Percentiles rank a stretch among this genome's conserved stretches.
phyloP scores from a whole-genome alignment of 2,888 invertebrate species.

The Busseola fusca region DNA sequence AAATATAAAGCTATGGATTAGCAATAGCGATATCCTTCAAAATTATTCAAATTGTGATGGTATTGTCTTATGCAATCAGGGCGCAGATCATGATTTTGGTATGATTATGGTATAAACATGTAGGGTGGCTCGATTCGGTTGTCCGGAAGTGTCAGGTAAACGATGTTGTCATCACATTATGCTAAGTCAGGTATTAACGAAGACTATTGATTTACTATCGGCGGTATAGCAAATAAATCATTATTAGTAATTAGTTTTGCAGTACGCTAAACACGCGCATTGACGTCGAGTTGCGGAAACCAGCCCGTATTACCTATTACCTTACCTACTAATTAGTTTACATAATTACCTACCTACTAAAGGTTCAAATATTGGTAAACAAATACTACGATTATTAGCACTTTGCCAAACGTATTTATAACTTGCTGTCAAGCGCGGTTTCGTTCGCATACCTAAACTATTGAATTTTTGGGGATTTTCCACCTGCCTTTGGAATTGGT shows the following conservation, averaged over 20 bases:
- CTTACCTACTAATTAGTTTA: constrained; percentile 25
- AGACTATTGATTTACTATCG: constrained; percentile 3
- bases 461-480: constrained; percentile 11
- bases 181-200: background rate
- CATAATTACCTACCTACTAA: background rate
- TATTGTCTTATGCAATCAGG: background rate
- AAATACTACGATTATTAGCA: background rate
- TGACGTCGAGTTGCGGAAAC: too few species aligned
- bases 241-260: too few species aligned
- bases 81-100: background rate
- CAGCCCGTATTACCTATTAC: too few species aligned
- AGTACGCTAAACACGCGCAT: too few species aligned
- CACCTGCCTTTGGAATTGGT: background rate
- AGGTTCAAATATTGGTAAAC: constrained; percentile 14
- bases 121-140: background rate
- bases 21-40: too few species aligned
- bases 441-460: background rate
- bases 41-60: background rate
- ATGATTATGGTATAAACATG: background rate
- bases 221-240: background rate
- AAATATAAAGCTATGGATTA: background rate
- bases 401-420: constrained; percentile 11
- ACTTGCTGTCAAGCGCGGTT: background rate
- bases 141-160: background rate
- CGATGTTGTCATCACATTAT: background rate